Base-by-base conservation (phyloP, 1,140 invertebrate species). In the Rhyacophila brunnea region DNA sequence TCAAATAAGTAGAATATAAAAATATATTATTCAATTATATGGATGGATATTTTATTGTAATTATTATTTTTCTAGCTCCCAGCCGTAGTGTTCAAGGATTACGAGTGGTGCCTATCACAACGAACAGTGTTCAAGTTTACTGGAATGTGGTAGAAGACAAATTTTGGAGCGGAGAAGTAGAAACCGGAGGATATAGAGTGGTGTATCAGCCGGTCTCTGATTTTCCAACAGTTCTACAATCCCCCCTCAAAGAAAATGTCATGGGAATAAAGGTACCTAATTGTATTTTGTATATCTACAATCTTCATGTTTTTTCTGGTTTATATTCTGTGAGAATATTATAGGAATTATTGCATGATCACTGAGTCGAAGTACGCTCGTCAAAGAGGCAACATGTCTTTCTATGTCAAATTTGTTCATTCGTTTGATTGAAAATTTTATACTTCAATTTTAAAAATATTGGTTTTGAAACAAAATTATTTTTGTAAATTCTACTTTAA, bases 51-150 rank as follows among this genome's bases (percentile, higher is more conserved):
- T n/a, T n/a, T n/a, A n/a, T n/a, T n/a, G n/a, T n/a, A n/a, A n/a
- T n/a, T n/a, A n/a, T n/a, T n/a, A n/a, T n/a, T n/a, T n/a, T 67
- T 76, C 18, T 65, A 87, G 92, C 92, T n/a, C 96, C 96, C 1
- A 90, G 91, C 36, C 84, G 85, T 61, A 85, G 86, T 7, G 93
- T 97, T 5, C 81, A 82, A 15, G 86, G 88, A 44, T 78, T 98
- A 1, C 88, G 88, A 79, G 93, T 96, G 1, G 88, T 93, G 17
- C 93, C 95, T 1, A 92, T 96, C 49, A 97, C 95, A 2, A 92
- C 92, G 9, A 92, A 87, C 14, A 93, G 90, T 74, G 88, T 95
- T n/a, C 83, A 90, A 68, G 91, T 95, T 42, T 86, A 88, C 56
- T 95, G 92, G 92, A 78, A 83, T 58, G 79, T 87, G 2, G 81